Evolutionary conservation across 2,113 vertebrate species (phyloP).

Genomic region (Electrona antarctica): DNA sequence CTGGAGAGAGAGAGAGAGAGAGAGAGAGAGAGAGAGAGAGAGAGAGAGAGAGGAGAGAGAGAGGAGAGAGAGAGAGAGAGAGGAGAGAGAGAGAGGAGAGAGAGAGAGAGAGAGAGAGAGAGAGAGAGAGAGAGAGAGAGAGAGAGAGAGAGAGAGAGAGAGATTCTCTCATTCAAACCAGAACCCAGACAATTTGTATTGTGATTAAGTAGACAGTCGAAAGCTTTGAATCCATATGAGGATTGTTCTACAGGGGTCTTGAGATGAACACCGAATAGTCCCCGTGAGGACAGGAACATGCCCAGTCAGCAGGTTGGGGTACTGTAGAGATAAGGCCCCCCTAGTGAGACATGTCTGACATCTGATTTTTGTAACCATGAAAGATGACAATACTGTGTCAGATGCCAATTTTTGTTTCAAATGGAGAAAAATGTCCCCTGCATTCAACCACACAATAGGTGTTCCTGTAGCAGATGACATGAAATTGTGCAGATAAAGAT

Average conservation of each 20-base stretch:
- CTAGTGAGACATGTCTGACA: slow-evolving; percentile 64
- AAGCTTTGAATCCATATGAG: slow-evolving; percentile 64
- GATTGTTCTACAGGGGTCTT: slow-evolving; percentile 48
- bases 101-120: slow-evolving; percentile 19
- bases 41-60: no score
- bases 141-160: slow-evolving; percentile 20
- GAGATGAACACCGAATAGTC: slow-evolving; percentile 63
- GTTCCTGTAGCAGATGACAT: background rate
- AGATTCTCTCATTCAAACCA: slow-evolving; percentile 57
- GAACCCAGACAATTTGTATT: slow-evolving; percentile 68
- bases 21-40: slow-evolving; percentile 37
- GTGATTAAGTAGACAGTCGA: slow-evolving; percentile 72
- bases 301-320: slow-evolving; percentile 71
- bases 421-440: slow-evolving; percentile 59
- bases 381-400: slow-evolving; percentile 66
- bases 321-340: slow-evolving; percentile 21
- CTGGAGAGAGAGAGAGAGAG: slow-evolving; percentile 23
- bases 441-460: slow-evolving; percentile 2
- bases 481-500: slow-evolving; percentile 10
- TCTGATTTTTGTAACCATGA: slow-evolving; percentile 78
- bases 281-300: slow-evolving; percentile 63
- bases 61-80: slow-evolving; percentile 28
- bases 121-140: slow-evolving; percentile 34
- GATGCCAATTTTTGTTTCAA: slow-evolving; percentile 58
- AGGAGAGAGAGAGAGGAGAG: slow-evolving; percentile 5